These are phyloP conservation scores for Coelopa pilipes DNA, from an alignment of 2,888 invertebrate genomes.

Conservation along the genomic window DNA sequence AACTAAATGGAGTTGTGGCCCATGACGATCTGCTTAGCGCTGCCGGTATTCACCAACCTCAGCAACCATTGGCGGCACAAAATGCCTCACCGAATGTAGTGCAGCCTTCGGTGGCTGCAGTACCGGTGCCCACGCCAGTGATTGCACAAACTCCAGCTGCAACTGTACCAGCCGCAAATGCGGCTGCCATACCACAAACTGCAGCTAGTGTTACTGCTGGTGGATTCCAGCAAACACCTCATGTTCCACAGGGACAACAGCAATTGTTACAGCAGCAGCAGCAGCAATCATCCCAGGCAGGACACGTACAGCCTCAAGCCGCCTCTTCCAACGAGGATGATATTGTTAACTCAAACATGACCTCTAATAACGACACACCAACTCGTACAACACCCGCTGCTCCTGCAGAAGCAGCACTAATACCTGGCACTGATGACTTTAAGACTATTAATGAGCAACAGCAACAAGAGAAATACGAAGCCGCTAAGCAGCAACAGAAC, in stretches of 20 bases:
- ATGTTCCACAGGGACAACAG: slow-evolving; percentile 50
- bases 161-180: slow-evolving; percentile 44
- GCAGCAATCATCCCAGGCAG: slow-evolving; percentile 33
- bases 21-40: slow-evolving; percentile 64
- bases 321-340: slow-evolving; percentile 23
- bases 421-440: slow-evolving; percentile 54
- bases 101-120: slow-evolving; percentile 63
- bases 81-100: slow-evolving; percentile 62
- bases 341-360: background rate
- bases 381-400: slow-evolving; percentile 38
- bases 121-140: slow-evolving; percentile 54
- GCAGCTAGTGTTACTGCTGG: slow-evolving; percentile 43
- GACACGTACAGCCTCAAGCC: slow-evolving; percentile 31
- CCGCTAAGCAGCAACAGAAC: slow-evolving; percentile 67
- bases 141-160: slow-evolving; percentile 39
- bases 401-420: slow-evolving; percentile 45
- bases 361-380: slow-evolving; percentile 22
- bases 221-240: slow-evolving; percentile 57
- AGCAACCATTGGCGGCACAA: slow-evolving; percentile 64
- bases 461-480: slow-evolving; percentile 64
- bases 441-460: slow-evolving; percentile 62
- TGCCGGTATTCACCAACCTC: slow-evolving; percentile 56
- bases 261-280: slow-evolving; percentile 43
- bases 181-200: slow-evolving; percentile 42
- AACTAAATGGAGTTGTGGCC: slow-evolving; percentile 63